Evolutionary conservation across 2,888 invertebrate genomes (phyloP), one percentile per base, ranked within the genome.

Genomic region (Microctonus brassicae): DNA sequence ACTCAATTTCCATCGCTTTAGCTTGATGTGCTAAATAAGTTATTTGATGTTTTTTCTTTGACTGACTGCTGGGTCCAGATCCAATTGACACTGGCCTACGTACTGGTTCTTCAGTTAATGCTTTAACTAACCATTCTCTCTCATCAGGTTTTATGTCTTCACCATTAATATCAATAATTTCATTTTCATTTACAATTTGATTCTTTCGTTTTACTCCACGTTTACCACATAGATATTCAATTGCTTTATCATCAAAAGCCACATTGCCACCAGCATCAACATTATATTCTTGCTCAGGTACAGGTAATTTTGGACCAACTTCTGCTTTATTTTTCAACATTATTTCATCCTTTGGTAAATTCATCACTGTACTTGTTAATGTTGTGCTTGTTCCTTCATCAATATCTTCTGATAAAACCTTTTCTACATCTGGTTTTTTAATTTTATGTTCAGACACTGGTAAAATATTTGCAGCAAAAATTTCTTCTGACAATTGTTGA

Each of bases 1-100:
- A 88, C 83, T 97, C 97, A 73, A 95, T 91, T 87, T 98, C 98
- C 88, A 97, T 95, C 74, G 96, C 97, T 87, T 98, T 97, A 2
- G 98, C 98, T 92, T 96, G 92, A 86, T 94, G 94, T 24, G 97
- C 98, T 78, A 98, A 90, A 87, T 97, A 98, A 0, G 97, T 98
- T 80, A 98, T 98, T 89, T 98, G 98, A 90, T 98, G 97, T 87
- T 98, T 98, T 78, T 94, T 91, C 78, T 92, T 92, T 68, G 95
- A 94, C 77, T 92, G 92, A 10, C 89, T 89, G n/a, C 92, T 91
- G 0, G 94, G 93, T 78, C 89, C 88, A 73, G 89, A 86, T 69
- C 79, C 83, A 79, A 83, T 81, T 34, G 84, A 87, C 68, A 83
- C 77, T 85, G 90, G 84, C 87, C 90, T 84, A 83, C 91, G 88